Base-by-base conservation (phyloP, 2,797 vertebrate species). In the Loris lydekkerianus region DNA sequence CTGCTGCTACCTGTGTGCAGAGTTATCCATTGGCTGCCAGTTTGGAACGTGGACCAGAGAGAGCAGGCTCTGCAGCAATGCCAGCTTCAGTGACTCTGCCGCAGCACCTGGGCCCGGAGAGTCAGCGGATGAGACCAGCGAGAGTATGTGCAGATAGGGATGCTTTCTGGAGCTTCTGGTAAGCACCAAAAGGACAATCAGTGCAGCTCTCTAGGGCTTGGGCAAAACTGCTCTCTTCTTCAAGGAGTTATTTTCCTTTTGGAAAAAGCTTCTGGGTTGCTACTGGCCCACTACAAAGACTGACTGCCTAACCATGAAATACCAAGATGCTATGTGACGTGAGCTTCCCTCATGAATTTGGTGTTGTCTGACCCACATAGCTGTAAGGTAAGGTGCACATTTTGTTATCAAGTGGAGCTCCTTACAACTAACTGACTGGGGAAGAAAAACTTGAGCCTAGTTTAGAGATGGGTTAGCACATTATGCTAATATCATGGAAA, bases 231-330 rank as follows among this genome's bases (percentile, higher is more conserved):
- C 43, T 27, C 46, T 91, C 17, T 34, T 89, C 11, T 67, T 49
- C 14, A 53, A 69, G 34, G 75, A 61, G 82, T 77, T 61, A 61
- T 29, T 78, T n/a, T 37, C 75, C 20, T 75, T 93, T 92, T 29
- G 10, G 84, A 90, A 95, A 70, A 2, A 75, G 29, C 58, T 67
- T 77, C 73, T 91, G 76, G 15, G 40, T 90, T 96, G 43, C 27
- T 63, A 10, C 43, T 77, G 25, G 10, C 75, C 34, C 31, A 21
- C 17, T 13, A 2, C 27, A 37, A 25, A 85, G 72, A 80, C 8
- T 31, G 76, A 91, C 61, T 78, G 53, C 21, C 82, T 81, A 77
- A 80, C 80, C 40, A 63, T 7, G 15, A 60, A 14, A 89, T 21
- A 67, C 17, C 5, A 78, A 46, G 37, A 15, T 21, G 67, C 49